phyloP scores from a whole-genome alignment of 2,888 invertebrate genomes.

The Zaprionus obscuricornis region DNA sequence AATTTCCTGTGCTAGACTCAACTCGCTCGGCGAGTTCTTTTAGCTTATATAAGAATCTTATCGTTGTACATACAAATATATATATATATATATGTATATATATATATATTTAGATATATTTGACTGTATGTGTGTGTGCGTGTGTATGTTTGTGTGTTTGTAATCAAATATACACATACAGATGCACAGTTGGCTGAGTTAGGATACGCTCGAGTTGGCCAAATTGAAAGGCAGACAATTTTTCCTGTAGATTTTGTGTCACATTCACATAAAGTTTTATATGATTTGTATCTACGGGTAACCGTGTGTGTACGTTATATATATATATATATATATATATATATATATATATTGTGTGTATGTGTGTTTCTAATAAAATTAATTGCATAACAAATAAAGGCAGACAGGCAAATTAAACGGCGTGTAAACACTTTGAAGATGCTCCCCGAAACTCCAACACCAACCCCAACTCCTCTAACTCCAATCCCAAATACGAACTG shows the following conservation, averaged over 20 bases:
- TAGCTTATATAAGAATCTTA: constrained; percentile 46
- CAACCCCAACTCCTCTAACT: neutral
- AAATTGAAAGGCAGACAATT: constrained; percentile 59
- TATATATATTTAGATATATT: constrained; percentile 43
- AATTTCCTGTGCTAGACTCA: constrained; percentile 51
- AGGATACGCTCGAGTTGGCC: constrained; percentile 55
- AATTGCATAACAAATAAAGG: constrained; percentile 73
- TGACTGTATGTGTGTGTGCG: neutral
- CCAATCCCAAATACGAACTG: constrained; percentile 19
- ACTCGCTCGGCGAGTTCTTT: constrained; percentile 32
- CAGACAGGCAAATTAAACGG: constrained; percentile 76
- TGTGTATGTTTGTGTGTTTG: constrained; percentile 24
- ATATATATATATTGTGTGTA: constrained; percentile 9
- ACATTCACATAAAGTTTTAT: constrained; percentile 62
- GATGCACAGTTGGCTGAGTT: constrained; percentile 41
- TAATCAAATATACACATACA: constrained; percentile 42
- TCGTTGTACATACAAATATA: neutral
- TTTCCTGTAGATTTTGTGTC: constrained; percentile 42
- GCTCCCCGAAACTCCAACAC: neutral
- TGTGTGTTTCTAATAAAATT: constrained; percentile 64
- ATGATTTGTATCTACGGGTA: constrained; percentile 67
- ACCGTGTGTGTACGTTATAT: constrained; percentile 2
- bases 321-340: neutral
- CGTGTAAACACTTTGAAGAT: constrained; percentile 75
- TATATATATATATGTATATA: constrained; percentile 18